Base-by-base conservation (phyloP, 1,140 invertebrate genomes). In the Gonioctena quinquepunctata region DNA sequence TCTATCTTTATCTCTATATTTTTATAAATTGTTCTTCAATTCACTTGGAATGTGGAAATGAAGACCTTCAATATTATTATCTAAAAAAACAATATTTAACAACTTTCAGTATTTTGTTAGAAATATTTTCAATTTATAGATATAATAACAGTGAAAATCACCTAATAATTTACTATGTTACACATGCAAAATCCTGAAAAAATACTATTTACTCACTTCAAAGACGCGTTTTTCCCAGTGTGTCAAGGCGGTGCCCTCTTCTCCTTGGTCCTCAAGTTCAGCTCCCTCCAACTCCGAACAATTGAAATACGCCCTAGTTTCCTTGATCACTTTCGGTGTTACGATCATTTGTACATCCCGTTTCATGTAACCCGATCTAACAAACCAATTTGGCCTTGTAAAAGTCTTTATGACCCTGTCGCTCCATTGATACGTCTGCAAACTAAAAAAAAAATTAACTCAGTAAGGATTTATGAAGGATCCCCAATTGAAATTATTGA, bases 211-310 rank as follows among this genome's bases (percentile, higher is more conserved):
- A 60, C 80, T 80, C 78, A 96, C 95, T 87, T 99, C 97, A 84
- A 99, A 98, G 6, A 99, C 90, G 62, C 97, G 84, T 80, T 99
- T 99, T 84, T 99, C 97, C 97, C 97, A 99, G 82, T 99, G 98
- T 1, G 97, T 99, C 7, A 99, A 84, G 0, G 94, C 93, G 0
- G 98, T 99, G 7, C 98, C 98, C 77, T 99, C 94, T 69, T 94
- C 95, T 0, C 97, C 97, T 86, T 99, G 98, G 85, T 99, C 96
- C 86, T 99, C 98, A 28, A 99, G 83, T 82, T 99, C 98, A 1
- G 97, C 98, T 0, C 98, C 98, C 86, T 99, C 97, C 21, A 99
- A 83, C 59, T 87, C 85, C 0, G 89, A 85, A 82, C 98, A 99
- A 80, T 93, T 90, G 81, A 99, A 99, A 84, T 99, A 97, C 13